Evolutionary conservation across 2,113 vertebrate species (phyloP), one percentile per base, ranked within the genome.

Genomic region (Coracopsis vasa): DNA sequence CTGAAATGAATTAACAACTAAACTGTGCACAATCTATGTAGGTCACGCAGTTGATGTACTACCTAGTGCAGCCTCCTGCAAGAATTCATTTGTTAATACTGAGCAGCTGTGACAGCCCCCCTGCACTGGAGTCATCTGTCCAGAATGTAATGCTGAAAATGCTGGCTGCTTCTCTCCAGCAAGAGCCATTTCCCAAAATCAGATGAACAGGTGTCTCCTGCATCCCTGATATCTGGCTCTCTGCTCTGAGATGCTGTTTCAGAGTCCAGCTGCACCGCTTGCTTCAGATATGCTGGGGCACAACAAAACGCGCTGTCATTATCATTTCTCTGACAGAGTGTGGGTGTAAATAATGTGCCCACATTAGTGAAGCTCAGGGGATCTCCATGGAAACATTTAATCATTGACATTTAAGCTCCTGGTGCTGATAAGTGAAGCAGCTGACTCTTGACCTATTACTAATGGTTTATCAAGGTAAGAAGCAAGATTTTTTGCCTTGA

Each of bases 301-400:
- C 81, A 80, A 82, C 77, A 85, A 88, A 75, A 80, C 2, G 3
- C 16, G 6, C 86, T 95, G 83, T 86, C 94, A 90, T 94, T 95
- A 82, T 85, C 78, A 29, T 89, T 95, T 90, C 94, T 69, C 71
- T 44, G 45, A 78, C 87, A 47, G 80, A 85, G 85, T 45, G 94
- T 96, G 95, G 95, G 96, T 90, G 80, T 95, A 97, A 97, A 96
- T 96, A 96, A 96, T 80, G 69, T 95, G 81, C 96, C 80, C 92
- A 81, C 92, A 88, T 97, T 95, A 93, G 54, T 45, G 86, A 81
- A 93, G 86, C 92, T 94, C 90, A 44, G 74, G 86, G 92, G 69
- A 97, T 98, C 97, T 97, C 97, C 97, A 98, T 97, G 97, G 98
- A 97, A 98, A 98, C 97, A 51, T 94, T 95, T 96, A 95, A 95